Conservation (phyloP, 2,113 vertebrate species). For the Lynx canadensis region DNA sequence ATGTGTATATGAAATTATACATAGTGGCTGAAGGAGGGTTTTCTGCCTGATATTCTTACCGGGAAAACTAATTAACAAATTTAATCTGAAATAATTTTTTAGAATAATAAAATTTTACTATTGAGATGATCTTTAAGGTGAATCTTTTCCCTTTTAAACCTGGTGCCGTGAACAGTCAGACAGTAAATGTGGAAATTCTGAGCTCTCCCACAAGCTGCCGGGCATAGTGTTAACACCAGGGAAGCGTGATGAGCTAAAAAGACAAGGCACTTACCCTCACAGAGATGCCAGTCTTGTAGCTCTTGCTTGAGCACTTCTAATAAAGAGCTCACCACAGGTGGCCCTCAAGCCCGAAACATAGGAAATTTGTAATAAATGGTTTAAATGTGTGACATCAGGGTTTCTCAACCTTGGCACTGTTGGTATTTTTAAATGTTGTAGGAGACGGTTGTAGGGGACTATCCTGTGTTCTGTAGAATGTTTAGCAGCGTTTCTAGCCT, state of each 20-base stretch:
- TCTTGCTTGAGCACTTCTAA: slow-evolving; percentile 34
- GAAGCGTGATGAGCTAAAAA: neutral
- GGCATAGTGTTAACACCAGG: neutral
- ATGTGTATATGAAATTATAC: neutral
- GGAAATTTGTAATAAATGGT: neutral
- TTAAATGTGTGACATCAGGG: neutral
- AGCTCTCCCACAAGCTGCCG: neutral
- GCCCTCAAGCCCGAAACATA: neutral
- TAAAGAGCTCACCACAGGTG: neutral
- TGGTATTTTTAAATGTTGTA: neutral
- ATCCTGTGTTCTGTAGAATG: neutral
- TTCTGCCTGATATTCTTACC: slow-evolving; percentile 33
- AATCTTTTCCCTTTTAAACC: neutral
- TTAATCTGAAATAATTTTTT: neutral
- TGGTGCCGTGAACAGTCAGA: neutral
- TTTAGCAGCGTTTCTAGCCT: neutral
- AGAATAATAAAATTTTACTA: slow-evolving; percentile 12
- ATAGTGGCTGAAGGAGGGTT: neutral
- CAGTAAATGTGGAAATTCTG: neutral
- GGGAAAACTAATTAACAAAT: slow-evolving; percentile 15
- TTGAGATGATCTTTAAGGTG: neutral
- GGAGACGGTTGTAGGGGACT: neutral
- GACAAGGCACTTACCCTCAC: neutral
- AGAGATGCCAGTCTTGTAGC: neutral
- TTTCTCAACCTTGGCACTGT: neutral